Evolutionary conservation across 1,140 invertebrate genomes (phyloP), one percentile per base, ranked within the genome.

Genomic region (Vanessa tameamea): DNA sequence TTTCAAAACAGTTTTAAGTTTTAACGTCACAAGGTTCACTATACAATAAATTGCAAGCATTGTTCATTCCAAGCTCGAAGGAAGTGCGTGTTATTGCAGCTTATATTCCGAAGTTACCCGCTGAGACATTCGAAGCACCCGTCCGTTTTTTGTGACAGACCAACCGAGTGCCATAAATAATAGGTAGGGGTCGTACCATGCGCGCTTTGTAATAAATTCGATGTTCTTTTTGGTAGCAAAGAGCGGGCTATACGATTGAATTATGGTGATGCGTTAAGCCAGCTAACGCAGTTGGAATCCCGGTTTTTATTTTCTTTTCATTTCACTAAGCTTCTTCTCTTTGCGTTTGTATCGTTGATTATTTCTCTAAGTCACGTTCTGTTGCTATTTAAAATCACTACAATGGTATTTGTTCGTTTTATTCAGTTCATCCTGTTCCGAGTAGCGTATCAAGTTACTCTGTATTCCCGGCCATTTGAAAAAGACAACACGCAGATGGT

Each of bases 61-160:
- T 85, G 77, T 83, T 79, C 80, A 85, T 81, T 80, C 76, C 69
- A 75, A 82, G 76, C 47, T 77, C 75, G 75, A 78, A 92, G 91
- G 91, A 92, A 92, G 86, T 91, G 84, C 87, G 85, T 92, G 89
- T 92, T 92, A 83, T 91, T 91, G 89, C 91, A 92, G 91, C 91
- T 91, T 91, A 91, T 83, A 86, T 83, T 87, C 86, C 78, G 82
- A 74, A 87, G 87, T 82, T 86, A 89, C 91, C 91, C 84, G 91
- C 89, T 92, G 91, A 88, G 91, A 87, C 86, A 89, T 91, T 90
- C 85, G 86, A 85, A 74, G 86, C 89, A 91, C 87, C 88, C 88
- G 89, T 84, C 88, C 81, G 80, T 92, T 92, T 92, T 92, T 91
- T 91, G 87, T 91, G 88, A 91, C 89, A 92, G 89, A 89, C 87